A percentile compares a stretch with the other conserved stretches of the same genome.
phyloP scores from a whole-genome alignment of 2,113 vertebrate genomes.

The Oophaga pumilio region DNA sequence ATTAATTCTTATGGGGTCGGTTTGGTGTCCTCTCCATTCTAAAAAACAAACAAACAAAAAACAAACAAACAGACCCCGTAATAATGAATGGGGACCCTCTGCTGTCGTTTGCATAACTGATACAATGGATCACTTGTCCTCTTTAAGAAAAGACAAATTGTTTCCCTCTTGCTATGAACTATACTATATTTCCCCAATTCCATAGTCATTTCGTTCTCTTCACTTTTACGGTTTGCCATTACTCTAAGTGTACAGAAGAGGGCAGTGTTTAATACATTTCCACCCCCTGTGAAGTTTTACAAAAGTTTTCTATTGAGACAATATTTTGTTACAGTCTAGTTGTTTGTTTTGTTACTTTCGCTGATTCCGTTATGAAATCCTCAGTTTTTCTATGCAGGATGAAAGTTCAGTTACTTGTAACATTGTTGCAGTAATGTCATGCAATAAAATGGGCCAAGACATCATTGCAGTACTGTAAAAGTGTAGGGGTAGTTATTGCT shows the following conservation, averaged over 20 bases:
- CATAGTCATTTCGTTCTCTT: neutral
- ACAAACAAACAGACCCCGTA: too few relatives aligned
- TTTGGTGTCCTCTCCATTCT: too few relatives aligned
- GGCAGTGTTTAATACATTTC: conserved; percentile 17
- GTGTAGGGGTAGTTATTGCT: neutral
- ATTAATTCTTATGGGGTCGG: too few relatives aligned
- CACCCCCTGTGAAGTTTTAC: conserved; percentile 14
- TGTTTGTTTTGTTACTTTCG: neutral
- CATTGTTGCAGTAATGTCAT: neutral
- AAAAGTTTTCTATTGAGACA: neutral
- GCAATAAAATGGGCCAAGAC: neutral
- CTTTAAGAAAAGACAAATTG: too few relatives aligned
- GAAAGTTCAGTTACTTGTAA: neutral
- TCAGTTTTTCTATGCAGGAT: neutral
- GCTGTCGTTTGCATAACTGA: too few relatives aligned
- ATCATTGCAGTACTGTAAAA: neutral
- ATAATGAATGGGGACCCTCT: too few relatives aligned
- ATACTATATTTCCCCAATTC: neutral
- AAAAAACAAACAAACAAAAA: too few relatives aligned
- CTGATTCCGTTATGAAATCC: neutral
- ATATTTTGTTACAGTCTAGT: neutral
- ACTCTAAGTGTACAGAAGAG: neutral
- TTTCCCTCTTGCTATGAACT: neutral
- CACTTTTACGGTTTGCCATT: neutral
- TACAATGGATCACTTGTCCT: too few relatives aligned